These are phyloP conservation scores for Idaea biselata DNA, from an alignment of 2,888 invertebrate species.

Conservation along the genomic window DNA sequence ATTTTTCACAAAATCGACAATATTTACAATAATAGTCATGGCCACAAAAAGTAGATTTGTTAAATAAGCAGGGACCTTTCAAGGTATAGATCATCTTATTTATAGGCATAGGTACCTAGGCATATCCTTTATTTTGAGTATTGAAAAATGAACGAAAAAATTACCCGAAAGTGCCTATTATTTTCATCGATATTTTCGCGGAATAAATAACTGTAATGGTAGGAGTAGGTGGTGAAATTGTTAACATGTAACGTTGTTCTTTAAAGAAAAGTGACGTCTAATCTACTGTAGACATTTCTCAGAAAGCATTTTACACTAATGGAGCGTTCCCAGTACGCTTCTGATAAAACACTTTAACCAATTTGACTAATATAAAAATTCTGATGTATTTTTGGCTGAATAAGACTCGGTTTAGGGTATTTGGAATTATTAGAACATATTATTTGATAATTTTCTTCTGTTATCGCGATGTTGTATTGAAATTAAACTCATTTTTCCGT, in stretches of 20 bases:
- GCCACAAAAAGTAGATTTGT: too few relatives aligned
- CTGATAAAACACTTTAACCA: conserved; percentile 40
- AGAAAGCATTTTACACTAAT: conserved; percentile 42
- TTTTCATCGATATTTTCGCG: neutral
- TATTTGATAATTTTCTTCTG: neutral
- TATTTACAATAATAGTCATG: too few relatives aligned
- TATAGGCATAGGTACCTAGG: too few relatives aligned
- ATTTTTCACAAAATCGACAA: too few relatives aligned
- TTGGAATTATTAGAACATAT: neutral
- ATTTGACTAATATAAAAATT: conserved; percentile 37
- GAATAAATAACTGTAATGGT: neutral
- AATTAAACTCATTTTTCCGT: too few relatives aligned
- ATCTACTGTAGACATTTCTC: conserved; percentile 38
- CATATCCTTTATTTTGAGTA: too few relatives aligned
- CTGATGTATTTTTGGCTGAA: conserved; percentile 1
- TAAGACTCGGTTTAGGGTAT: neutral
- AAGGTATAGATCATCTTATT: too few relatives aligned
- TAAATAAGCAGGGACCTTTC: too few relatives aligned
- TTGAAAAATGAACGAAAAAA: neutral
- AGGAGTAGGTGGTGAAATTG: neutral
- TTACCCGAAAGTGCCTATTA: neutral
- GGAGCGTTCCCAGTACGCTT: conserved; percentile 29
- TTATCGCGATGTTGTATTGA: too few relatives aligned
- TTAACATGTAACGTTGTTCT: neutral
- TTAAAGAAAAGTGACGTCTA: conserved; percentile 34